These are phyloP conservation scores for Dysmachus trigonus DNA, from an alignment of 2,888 invertebrate genomes.

Conservation along the genomic window DNA sequence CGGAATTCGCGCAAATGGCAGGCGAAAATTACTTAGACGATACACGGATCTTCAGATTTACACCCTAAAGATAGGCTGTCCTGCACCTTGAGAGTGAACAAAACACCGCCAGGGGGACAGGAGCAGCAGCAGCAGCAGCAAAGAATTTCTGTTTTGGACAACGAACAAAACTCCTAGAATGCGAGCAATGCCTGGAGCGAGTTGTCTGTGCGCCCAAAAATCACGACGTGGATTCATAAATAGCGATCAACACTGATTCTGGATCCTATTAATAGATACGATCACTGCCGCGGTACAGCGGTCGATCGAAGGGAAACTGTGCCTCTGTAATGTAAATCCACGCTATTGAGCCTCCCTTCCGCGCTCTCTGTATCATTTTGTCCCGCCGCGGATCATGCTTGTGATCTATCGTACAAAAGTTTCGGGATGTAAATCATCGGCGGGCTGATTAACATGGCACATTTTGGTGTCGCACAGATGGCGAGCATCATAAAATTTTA, in stretches of 20 bases:
- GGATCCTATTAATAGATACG: constrained; percentile 34
- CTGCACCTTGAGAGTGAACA: constrained; percentile 1
- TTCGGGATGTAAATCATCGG: constrained; percentile 16
- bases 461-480: constrained; percentile 21
- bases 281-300: background rate
- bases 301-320: background rate
- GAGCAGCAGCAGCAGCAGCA: background rate
- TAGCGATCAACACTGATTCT: constrained; percentile 41
- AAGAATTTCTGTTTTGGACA: constrained; percentile 16
- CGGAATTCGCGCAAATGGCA: constrained; percentile 28
- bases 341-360: background rate
- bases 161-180: constrained; percentile 41
- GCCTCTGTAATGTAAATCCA: background rate
- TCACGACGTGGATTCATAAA: constrained; percentile 34
- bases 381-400: background rate
- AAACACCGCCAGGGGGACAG: background rate
- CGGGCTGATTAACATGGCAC: constrained; percentile 36
- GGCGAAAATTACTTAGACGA: background rate
- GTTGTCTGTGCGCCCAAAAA: constrained; percentile 22
- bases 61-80: background rate
- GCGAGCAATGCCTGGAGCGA: constrained; percentile 32
- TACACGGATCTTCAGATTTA: background rate
- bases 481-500: constrained; percentile 38
- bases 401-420: constrained; percentile 1
- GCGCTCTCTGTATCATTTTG: background rate